Evolutionary conservation across 92 coral and sea anemone genomes (phyloP).

Genomic region (Metridium senile): DNA sequence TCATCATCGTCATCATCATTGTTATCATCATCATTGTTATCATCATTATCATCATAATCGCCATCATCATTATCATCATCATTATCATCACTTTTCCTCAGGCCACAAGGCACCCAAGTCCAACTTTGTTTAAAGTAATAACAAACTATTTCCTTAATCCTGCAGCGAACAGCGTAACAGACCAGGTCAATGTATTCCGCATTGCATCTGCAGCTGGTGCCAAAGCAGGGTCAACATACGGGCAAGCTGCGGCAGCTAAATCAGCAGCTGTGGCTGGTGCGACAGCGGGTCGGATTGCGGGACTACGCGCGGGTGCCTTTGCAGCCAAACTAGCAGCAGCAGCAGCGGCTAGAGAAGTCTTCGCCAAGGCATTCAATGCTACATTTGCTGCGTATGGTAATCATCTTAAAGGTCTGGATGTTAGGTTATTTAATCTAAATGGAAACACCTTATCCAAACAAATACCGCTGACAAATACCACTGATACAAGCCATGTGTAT

Average conservation of each 20-base stretch:
- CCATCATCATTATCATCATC: too few species aligned
- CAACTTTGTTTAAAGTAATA: too few species aligned
- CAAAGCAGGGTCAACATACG: conserved; percentile 51
- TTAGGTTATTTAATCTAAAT: conserved; percentile 11
- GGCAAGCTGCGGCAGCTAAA: conserved; percentile 47
- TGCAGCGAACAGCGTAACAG: not conserved
- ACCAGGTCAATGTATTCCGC: not conserved
- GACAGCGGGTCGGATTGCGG: conserved; percentile 19
- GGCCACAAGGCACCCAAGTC: too few species aligned
- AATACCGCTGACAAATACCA: not conserved
- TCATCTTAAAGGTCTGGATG: not conserved
- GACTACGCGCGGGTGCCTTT: conserved; percentile 13
- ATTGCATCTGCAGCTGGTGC: conserved; percentile 62
- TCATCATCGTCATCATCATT: too few species aligned
- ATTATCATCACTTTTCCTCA: too few species aligned
- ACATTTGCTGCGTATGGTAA: not conserved
- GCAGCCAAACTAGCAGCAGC: conserved; percentile 21
- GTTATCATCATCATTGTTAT: too few species aligned
- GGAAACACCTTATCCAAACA: not conserved
- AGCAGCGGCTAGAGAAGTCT: conserved; percentile 29
- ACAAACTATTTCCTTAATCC: not conserved
- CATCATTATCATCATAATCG: too few species aligned
- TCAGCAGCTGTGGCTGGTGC: conserved; percentile 67
- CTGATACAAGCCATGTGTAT: not conserved
- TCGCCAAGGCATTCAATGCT: conserved; percentile 17